Evolutionary conservation across 2,888 invertebrate species (phyloP), one percentile per base, ranked within the genome.

Genomic region (Drosophila prolongata): DNA sequence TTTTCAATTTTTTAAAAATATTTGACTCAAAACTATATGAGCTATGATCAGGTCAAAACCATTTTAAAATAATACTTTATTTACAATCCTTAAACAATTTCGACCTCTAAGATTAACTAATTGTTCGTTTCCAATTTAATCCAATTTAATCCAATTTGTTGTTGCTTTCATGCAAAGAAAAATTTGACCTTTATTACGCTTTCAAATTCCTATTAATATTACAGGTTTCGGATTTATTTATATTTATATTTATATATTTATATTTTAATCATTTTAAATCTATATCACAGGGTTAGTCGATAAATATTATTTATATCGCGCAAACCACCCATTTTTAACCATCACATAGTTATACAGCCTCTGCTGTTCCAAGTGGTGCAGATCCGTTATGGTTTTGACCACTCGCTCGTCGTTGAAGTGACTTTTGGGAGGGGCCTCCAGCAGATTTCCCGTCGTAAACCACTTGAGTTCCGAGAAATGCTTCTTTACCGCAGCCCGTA

Each of bases 351-450:
- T 73, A 5, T 78, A 81, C 3, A 83, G 58, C 24, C 73, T 69
- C 52, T 73, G 77, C 6, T 70, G 56, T 27, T 83, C 89, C 3
- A 64, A 49, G 46, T 84, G 56, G 34, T 70, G 75, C 6, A 89
- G 35, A 16, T 80, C 72, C 5, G 43, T 47, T 3, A 87, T 58
- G 9, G 35, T 30, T 40, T 73, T 80, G 11, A 55, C 27, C 27
- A 83, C 49, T 6, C 78, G 76, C 30, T 87, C 79, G 24, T 87
- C 69, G 14, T 83, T 84, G 13, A 50, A 84, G 8, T 52, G 68
- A n/a, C 75, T 84, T 24, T 77, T 84, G 24, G 69, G 79, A 0
- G 83, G 87, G 0, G 83, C 87, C 30, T 87, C 85, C n/a, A 83
- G 49, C 0, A 88, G 37, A 24, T 75, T 87, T 6, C 82, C 81